Base-by-base conservation (phyloP, 2,113 vertebrate species). In the Hippocampus barbouri region DNA sequence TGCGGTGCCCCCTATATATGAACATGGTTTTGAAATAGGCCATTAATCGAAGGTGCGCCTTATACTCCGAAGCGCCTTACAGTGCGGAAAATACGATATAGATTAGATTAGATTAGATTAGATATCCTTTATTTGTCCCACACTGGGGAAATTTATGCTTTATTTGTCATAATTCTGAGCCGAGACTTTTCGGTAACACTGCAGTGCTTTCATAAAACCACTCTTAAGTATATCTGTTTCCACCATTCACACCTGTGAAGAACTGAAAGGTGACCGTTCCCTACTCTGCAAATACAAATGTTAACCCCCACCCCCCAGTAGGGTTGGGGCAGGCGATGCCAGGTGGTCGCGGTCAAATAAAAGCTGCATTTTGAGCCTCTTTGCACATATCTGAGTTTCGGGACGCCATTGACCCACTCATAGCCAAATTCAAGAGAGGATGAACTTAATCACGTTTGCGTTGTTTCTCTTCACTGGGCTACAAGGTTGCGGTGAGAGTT, bases 401-500 rank as follows among this genome's bases (percentile, higher is more conserved):
- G 8, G 63, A 71, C n/a, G 16, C 59, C 47, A 1, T 69, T 41
- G 34, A 72, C 15, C 8, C 64, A 16, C 38, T 8, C 12, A 34
- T 27, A 25, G 14, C 45, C 41, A 66, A 56, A 66, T 47, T 66
- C 23, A 25, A 25, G n/a, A 54, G 40, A 76, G 1, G 66, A 92
- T 91, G 89, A 76, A 79, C 27, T 61, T 25, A 15, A 21, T 86
- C 27, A 80, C 34, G 30, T 75, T 86, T n/a, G 34, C 72, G 8
- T 9, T 90, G 66, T 20, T 91, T 62, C 25, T 91, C 64, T 69
- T 81, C 25, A 49, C 83, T 9, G 70, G 76, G 21, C 73, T 88
- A 56, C 79, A 86, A 41, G 47, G 75, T 68, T 74, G 38, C 56
- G 88, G 91, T 92, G 83, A 85, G 86, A 16, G 16, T n/a, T 49